A percentile compares a stretch with the other conserved stretches of the same genome.
Evolutionary conservation across 2,797 vertebrate species (phyloP).

Genomic region (Rhinophrynus dorsalis): DNA sequence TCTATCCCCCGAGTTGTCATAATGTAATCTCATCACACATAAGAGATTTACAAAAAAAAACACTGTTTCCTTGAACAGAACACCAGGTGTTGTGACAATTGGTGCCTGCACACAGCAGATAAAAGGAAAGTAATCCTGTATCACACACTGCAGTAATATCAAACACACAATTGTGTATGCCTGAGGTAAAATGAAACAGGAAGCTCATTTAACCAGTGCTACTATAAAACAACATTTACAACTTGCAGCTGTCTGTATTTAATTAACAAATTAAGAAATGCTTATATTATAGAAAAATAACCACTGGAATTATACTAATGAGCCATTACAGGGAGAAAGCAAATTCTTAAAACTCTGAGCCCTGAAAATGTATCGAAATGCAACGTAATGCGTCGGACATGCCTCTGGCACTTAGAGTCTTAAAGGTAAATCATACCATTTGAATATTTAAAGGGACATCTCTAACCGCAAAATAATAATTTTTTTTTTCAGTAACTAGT

Average conservation of each 20-base stretch:
- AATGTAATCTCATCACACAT: background rate
- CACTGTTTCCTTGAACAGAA: constrained; percentile 9
- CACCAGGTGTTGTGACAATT: constrained; percentile 29
- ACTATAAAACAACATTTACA: background rate
- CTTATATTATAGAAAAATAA: too few species aligned
- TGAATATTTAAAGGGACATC: too few species aligned
- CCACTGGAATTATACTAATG: too few species aligned
- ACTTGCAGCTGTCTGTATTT: background rate
- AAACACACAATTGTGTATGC: constrained; percentile 1
- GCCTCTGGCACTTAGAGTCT: too few species aligned
- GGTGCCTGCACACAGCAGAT: constrained; percentile 13
- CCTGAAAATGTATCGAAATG: too few species aligned
- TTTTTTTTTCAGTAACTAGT: too few species aligned
- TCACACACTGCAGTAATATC: background rate
- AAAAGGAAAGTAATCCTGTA: constrained; percentile 17
- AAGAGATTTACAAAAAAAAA: constrained; percentile 3
- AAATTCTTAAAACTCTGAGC: too few species aligned
- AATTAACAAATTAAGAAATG: too few species aligned
- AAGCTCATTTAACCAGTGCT: background rate
- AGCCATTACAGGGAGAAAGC: too few species aligned
- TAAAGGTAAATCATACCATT: too few species aligned
- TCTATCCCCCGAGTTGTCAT: constrained; percentile 6
- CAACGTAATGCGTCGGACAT: too few species aligned
- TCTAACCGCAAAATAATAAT: too few species aligned
- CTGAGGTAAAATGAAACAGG: background rate